Percentiles rank a stretch among this genome's conserved stretches.
phyloP scores from a whole-genome alignment of 1,140 invertebrate species.

The Drosophila sp. region DNA sequence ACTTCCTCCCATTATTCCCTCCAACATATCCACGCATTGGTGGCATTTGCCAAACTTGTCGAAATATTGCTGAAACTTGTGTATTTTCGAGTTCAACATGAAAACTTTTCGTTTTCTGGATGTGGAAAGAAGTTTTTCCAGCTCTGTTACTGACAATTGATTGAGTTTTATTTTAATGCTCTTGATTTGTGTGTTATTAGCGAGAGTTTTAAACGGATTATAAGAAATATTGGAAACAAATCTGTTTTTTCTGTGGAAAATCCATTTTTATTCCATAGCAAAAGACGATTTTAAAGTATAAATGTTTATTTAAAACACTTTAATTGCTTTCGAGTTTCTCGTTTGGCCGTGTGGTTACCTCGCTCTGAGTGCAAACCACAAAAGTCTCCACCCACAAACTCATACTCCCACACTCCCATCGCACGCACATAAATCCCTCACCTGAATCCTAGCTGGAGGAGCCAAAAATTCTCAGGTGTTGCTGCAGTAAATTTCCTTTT shows the following conservation, averaged over 20 bases:
- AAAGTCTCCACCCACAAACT: neutral
- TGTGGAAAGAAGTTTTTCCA: neutral
- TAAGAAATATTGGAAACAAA: too few species aligned
- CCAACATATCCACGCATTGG: constrained; percentile 24
- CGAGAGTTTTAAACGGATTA: neutral
- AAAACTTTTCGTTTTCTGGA: constrained; percentile 40
- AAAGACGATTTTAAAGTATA: too few species aligned
- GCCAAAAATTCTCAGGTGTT: constrained; percentile 24
- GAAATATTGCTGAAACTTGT: constrained; percentile 55
- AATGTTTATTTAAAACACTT: neutral
- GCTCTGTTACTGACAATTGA: constrained; percentile 11
- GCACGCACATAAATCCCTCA: neutral
- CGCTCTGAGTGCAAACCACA: neutral
- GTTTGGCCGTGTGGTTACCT: neutral
- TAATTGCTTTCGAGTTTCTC: neutral
- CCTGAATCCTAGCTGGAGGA: neutral
- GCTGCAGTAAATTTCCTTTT: constrained; percentile 39
- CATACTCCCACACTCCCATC: neutral
- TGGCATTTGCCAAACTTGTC: constrained; percentile 55
- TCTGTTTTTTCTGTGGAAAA: too few species aligned
- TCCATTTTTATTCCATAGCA: too few species aligned
- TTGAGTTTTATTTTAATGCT: constrained; percentile 13
- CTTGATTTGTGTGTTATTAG: neutral
- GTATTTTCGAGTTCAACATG: constrained; percentile 53
- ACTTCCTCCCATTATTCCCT: constrained; percentile 1